These are phyloP conservation scores for Eutrigla gurnardus DNA, from an alignment of 2,797 vertebrate genomes.

Conservation along the genomic window DNA sequence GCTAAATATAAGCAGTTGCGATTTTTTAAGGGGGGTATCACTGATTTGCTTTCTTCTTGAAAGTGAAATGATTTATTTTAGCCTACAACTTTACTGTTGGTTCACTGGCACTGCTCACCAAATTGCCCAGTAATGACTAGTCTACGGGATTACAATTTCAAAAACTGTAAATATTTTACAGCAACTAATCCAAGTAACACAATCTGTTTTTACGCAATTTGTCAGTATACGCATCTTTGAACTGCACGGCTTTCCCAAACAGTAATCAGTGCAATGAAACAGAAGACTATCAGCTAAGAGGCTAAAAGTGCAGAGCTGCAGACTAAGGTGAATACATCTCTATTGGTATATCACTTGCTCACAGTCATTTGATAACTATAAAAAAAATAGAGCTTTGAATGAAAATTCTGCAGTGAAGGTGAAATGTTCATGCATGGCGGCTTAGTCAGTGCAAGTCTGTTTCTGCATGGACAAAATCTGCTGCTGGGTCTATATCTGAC, in stretches of 20 bases:
- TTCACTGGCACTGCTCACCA: too few species aligned
- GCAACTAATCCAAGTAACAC: too few species aligned
- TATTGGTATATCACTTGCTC: not conserved
- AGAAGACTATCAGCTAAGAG: slow-evolving; percentile 3
- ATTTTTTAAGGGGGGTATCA: not conserved
- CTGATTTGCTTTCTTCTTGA: not conserved
- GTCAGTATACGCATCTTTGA: too few species aligned
- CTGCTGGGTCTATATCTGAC: slow-evolving; percentile 16
- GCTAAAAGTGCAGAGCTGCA: not conserved
- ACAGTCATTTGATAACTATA: not conserved
- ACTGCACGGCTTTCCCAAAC: too few species aligned
- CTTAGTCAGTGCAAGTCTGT: slow-evolving; percentile 7
- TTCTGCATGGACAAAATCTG: slow-evolving; percentile 22
- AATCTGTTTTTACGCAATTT: too few species aligned
- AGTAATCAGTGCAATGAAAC: slow-evolving; percentile 4
- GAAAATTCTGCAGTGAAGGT: not conserved
- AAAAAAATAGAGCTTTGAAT: not conserved
- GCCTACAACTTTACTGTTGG: too few species aligned
- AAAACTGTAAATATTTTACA: too few species aligned
- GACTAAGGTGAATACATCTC: slow-evolving; percentile 17
- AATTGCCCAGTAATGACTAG: too few species aligned
- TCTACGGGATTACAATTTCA: too few species aligned
- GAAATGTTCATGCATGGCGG: slow-evolving; percentile 4
- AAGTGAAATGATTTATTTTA: not conserved
- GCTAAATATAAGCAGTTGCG: not conserved